phyloP scores from a whole-genome alignment of 2,888 invertebrate genomes.

The Dascillus cervinus region DNA sequence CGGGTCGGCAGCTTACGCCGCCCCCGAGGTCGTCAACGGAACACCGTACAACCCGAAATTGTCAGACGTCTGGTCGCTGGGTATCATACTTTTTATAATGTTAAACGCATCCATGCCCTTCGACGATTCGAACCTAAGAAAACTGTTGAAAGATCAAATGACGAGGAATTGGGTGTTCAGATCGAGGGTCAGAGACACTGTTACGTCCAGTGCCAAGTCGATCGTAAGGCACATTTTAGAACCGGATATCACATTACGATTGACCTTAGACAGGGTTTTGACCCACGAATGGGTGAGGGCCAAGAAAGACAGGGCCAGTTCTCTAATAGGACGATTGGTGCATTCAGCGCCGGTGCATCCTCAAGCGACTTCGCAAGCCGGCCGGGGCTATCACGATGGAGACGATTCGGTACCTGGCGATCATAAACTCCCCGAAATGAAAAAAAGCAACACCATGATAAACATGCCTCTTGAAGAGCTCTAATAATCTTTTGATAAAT shows the following conservation, averaged over 20 bases:
- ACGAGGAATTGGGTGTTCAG: slow-evolving; percentile 73
- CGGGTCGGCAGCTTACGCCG: slow-evolving; percentile 95
- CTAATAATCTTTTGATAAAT: too few relatives aligned
- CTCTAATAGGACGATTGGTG: slow-evolving; percentile 52
- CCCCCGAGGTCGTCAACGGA: slow-evolving; percentile 89
- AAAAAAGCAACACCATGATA: slow-evolving; percentile 39
- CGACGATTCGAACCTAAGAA: slow-evolving; percentile 77
- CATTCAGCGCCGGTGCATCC: slow-evolving; percentile 44
- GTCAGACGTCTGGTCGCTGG: slow-evolving; percentile 90
- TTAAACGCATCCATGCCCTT: slow-evolving; percentile 91
- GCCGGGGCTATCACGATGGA: slow-evolving; percentile 26
- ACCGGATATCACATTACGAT: slow-evolving; percentile 70
- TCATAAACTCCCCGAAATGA: slow-evolving; percentile 39
- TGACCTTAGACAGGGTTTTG: slow-evolving; percentile 66
- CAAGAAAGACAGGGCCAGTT: slow-evolving; percentile 53
- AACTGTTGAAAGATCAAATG: slow-evolving; percentile 77
- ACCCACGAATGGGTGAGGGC: slow-evolving; percentile 69
- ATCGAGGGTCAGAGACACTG: slow-evolving; percentile 56
- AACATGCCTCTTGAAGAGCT: slow-evolving; percentile 27
- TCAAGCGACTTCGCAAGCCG: slow-evolving; percentile 8
- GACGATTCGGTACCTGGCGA: slow-evolving; percentile 34
- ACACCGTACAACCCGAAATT: slow-evolving; percentile 82
- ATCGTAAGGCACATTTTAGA: slow-evolving; percentile 76
- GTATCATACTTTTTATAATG: slow-evolving; percentile 89
- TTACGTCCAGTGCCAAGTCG: slow-evolving; percentile 65